Evolutionary conservation across 2,797 vertebrate genomes (phyloP).

Genomic region (Poecile montanus): DNA sequence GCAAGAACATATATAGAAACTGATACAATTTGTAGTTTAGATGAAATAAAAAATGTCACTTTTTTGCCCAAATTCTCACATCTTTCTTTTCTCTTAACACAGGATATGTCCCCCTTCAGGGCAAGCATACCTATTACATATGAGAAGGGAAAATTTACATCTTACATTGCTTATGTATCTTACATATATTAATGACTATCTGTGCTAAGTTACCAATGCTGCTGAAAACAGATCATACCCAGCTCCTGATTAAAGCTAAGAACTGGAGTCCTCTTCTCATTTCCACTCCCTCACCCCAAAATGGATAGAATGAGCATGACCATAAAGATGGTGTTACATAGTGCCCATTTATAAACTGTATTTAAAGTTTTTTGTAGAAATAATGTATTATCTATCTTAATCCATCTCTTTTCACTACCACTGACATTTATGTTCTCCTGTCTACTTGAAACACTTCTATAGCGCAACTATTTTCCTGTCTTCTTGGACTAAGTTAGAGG

Average conservation of each 20-base stretch:
- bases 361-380: background rate
- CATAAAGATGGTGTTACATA: background rate
- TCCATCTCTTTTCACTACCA: background rate
- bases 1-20: background rate
- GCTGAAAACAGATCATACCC: background rate
- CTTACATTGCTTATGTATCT: background rate
- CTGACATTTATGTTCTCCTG: background rate
- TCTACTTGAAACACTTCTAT: background rate
- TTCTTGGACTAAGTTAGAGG: background rate
- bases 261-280: background rate
- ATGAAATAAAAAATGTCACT: background rate
- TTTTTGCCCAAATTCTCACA: fast-evolving
- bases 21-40: background rate
- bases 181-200: background rate
- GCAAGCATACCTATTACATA: background rate
- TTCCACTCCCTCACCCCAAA: background rate
- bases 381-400: background rate
- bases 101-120: background rate
- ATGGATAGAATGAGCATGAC: background rate
- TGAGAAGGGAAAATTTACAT: background rate
- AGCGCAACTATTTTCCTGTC: background rate
- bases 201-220: background rate
- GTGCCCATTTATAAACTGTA: background rate
- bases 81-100: background rate
- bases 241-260: background rate